Conservation (phyloP, 2,888 invertebrate species). For the Buathra laborator region DNA sequence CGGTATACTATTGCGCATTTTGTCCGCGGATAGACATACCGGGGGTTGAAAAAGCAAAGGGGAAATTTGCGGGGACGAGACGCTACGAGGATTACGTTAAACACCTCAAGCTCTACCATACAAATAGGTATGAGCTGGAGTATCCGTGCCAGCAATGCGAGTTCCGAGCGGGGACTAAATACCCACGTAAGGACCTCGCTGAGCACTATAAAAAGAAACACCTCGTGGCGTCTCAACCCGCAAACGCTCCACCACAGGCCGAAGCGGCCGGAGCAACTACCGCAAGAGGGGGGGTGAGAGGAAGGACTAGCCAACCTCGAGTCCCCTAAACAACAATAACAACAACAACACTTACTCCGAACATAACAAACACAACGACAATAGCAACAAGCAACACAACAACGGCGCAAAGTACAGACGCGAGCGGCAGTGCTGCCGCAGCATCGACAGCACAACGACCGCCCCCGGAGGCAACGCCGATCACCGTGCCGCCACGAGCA, state of each 20-base stretch:
- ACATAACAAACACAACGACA: too few relatives aligned
- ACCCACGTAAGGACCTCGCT: too few relatives aligned
- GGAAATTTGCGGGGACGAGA: too few relatives aligned
- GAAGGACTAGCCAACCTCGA: not conserved
- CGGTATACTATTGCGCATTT: not conserved
- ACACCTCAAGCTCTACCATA: slow-evolving; percentile 71
- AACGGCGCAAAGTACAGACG: not conserved
- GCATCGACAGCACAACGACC: not conserved
- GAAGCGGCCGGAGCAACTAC: not conserved
- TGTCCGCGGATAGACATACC: too few relatives aligned
- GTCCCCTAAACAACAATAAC: not conserved
- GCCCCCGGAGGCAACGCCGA: not conserved
- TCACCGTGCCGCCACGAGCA: not conserved
- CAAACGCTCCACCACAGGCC: too few relatives aligned
- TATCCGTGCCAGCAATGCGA: not conserved
- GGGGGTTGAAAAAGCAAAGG: too few relatives aligned
- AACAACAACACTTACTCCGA: too few relatives aligned
- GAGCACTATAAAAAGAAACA: too few relatives aligned
- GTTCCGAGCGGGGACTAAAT: not conserved
- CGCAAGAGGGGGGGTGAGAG: slow-evolving; percentile 4
- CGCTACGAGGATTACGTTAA: slow-evolving; percentile 31
- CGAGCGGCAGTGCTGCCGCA: not conserved
- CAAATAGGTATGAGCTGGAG: not conserved
- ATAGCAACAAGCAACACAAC: not conserved
- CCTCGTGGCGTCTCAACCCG: too few relatives aligned